phyloP scores from a whole-genome alignment of 2,888 invertebrate genomes.

The Mechanitis messenoides region DNA sequence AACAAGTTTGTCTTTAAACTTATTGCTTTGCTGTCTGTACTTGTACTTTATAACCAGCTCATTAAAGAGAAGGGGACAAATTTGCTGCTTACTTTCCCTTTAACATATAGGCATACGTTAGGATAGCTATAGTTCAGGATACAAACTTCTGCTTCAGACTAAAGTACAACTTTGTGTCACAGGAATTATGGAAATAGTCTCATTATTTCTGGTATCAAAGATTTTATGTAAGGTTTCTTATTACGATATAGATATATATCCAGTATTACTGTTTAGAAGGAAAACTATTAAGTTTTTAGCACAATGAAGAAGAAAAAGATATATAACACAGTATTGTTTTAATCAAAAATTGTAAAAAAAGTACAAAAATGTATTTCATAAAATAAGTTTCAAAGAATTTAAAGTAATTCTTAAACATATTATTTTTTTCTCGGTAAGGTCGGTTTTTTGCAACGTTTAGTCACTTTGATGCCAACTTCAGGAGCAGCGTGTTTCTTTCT shows the following conservation, averaged over 20 bases:
- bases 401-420: background rate
- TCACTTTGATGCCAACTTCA: slow-evolving; percentile 56
- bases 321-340: too few relatives aligned
- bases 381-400: too few relatives aligned
- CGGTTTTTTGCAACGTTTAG: slow-evolving; percentile 27
- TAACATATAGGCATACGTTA: slow-evolving; percentile 3
- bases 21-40: slow-evolving; percentile 46
- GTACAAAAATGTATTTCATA: too few relatives aligned
- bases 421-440: slow-evolving; percentile 1
- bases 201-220: background rate
- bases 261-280: too few relatives aligned
- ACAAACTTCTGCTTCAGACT: slow-evolving; percentile 1
- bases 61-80: slow-evolving; percentile 67
- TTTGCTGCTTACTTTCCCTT: slow-evolving; percentile 52
- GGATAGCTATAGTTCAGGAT: background rate
- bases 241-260: too few relatives aligned
- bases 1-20: background rate
- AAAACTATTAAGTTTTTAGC: too few relatives aligned
- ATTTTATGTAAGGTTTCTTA: too few relatives aligned
- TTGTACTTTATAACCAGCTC: slow-evolving; percentile 55
- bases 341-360: too few relatives aligned
- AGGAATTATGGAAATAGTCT: slow-evolving; percentile 9
- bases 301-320: too few relatives aligned
- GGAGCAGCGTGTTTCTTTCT: slow-evolving; percentile 54
- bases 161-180: slow-evolving; percentile 14